Evolutionary conservation across 1,140 invertebrate species (phyloP), one percentile per base, ranked within the genome.

Genomic region (Drosophila takahashii): DNA sequence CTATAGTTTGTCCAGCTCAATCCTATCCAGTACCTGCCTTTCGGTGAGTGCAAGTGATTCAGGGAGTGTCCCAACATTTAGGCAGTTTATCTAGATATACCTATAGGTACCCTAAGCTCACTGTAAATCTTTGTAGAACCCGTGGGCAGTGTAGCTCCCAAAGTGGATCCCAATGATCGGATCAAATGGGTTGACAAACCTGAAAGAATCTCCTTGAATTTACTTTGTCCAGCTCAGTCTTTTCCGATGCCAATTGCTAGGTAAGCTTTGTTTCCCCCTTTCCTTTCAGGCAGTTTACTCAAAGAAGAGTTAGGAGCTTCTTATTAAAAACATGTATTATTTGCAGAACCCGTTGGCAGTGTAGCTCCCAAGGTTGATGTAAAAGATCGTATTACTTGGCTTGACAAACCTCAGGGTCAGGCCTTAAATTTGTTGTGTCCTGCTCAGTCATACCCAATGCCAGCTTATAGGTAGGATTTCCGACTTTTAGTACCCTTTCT

Each of bases 71-170:
- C 29, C 48, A 71, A 18, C 69, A 66, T 71, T 50, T 50, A 65
- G 75, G 69, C 71, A 78, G 60, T 57, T 72, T 16, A 18, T 34
- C 1, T 16, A n/a, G 45, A 10, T 37, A n/a, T 29, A 9, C 0
- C 22, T 22, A n/a, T 0, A 13, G 9, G 11, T n/a, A 10, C 4
- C 27, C 7, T n/a, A 42, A n/a, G 9, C 2, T 53, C 7, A 34
- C 47, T 15, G n/a, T 27, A 5, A 53, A 26, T 29, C 64, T 11
- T 75, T 72, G 34, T 93, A 97, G 96, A 97, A 90, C 96, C 96
- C 22, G 94, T 97, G 72, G 95, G 95, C 85, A 95, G 95, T 78
- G 96, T 96, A 64, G 94, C 95, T 41, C 96, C 96, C 34, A 95
- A 95, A 92, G 94, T 97, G 84, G 95, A 95, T 61, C 94, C 94